These are phyloP conservation scores for Rhinogobius similis DNA, from an alignment of 2,113 vertebrate species.

Conservation along the genomic window DNA sequence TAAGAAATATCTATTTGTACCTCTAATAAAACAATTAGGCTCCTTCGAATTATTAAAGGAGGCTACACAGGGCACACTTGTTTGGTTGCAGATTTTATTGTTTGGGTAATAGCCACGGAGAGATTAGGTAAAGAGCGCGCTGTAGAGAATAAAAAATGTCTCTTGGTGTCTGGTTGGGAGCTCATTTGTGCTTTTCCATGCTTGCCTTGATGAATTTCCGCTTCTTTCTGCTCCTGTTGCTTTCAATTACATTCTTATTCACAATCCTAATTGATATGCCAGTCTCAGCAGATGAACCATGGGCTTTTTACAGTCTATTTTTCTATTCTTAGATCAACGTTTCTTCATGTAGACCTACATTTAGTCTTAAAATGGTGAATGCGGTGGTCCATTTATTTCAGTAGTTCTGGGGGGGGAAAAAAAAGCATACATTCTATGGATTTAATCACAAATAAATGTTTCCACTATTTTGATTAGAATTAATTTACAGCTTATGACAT, in stretches of 20 bases:
- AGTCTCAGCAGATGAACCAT: conserved; percentile 75
- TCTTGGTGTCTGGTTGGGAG: conserved; percentile 58
- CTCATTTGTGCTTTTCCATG: conserved; percentile 80
- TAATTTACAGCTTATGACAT: not conserved
- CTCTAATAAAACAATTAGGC: conserved; percentile 67
- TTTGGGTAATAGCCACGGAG: conserved; percentile 59
- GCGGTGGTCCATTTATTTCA: not conserved
- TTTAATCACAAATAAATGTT: not conserved
- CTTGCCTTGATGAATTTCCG: conserved; percentile 82
- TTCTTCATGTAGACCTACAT: conserved; percentile 43
- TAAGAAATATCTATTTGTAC: conserved; percentile 62
- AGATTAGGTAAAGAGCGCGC: conserved; percentile 61
- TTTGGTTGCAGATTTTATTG: conserved; percentile 67
- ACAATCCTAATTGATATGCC: conserved; percentile 79
- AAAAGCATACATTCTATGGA: not conserved
- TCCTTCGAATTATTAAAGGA: conserved; percentile 57
- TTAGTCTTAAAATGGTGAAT: conserved; percentile 4
- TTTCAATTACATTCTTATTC: conserved; percentile 80
- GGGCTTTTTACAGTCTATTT: conserved; percentile 71
- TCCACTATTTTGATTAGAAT: not conserved
- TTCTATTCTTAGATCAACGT: conserved; percentile 69
- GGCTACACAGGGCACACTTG: conserved; percentile 55
- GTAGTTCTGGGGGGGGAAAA: not conserved
- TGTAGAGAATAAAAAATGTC: conserved; percentile 52
- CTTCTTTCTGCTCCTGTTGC: conserved; percentile 78